Evolutionary conservation across 2,797 vertebrate species (phyloP).

Genomic region (Cossypha heuglini): DNA sequence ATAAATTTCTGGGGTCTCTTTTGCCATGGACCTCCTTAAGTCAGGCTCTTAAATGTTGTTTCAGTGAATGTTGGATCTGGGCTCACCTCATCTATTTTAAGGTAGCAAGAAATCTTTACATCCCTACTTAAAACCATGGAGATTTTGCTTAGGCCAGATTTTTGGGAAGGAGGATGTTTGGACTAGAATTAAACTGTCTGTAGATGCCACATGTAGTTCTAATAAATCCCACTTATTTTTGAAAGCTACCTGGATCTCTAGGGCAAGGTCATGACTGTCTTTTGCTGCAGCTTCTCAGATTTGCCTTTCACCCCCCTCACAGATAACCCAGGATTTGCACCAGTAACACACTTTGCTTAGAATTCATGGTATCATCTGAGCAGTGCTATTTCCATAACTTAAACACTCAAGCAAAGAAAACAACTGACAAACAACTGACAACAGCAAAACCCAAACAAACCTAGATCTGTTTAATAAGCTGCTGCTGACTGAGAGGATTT

Average conservation of each 20-base stretch:
- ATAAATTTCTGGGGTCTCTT: not conserved
- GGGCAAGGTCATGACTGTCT: not conserved
- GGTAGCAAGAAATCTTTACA: not conserved
- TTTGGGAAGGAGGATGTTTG: not conserved
- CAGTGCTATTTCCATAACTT: not conserved
- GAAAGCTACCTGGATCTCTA: not conserved
- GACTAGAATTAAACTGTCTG: not conserved
- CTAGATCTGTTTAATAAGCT: not conserved
- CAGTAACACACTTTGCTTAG: not conserved
- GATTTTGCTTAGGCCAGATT: not conserved
- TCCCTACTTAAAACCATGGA: not conserved
- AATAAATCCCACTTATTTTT: not conserved
- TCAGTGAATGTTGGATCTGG: not conserved
- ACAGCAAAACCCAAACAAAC: not conserved
- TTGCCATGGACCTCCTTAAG: not conserved
- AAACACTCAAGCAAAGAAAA: not conserved
- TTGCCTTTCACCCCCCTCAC: not conserved
- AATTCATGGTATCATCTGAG: not conserved
- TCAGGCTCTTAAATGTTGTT: not conserved
- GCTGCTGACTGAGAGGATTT: not conserved
- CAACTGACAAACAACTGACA: fast-evolving
- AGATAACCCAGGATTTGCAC: not conserved
- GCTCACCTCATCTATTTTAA: not conserved
- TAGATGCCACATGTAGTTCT: not conserved
- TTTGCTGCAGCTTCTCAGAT: not conserved